Base-by-base conservation (phyloP, 1,140 invertebrate genomes). In the Brachionus sp. region DNA sequence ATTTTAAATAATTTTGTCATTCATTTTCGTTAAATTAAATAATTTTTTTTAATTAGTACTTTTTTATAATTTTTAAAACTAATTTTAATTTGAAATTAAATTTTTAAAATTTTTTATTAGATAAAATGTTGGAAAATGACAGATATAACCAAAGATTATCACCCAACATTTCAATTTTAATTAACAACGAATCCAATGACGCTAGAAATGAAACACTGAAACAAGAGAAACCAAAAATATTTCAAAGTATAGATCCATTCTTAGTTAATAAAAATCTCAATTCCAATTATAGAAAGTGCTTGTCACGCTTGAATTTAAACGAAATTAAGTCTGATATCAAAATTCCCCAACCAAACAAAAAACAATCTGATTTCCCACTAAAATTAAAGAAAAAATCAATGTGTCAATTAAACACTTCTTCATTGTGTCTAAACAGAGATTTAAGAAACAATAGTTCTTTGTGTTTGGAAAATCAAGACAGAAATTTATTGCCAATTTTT, bases 241-340 rank as follows among this genome's bases (percentile, higher is more conserved):
- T 23, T n/a, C n/a, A 9, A 57, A 57, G 9, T 57, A 23, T 39
- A 42, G 16, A 66, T 0, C 25, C 64, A 12, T 33, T 37, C 16
- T 39, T 19, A 7, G 37, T 33, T 19, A 12, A 0, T n/a, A 70
- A 70, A 4, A 46, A 75, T 46, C 19, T 1, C 1, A 23, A 19
- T 46, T 46, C 19, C 9, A 75, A 75, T 46, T 46, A 75, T 46
- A 39, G 70, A 29, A 75, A 75, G 44, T 75, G 70, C 13, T 46
- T 75, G 12, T 75, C 70, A 19, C 70, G 70, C 13, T 75, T 75
- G 44, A 75, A 75, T 75, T 25, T 75, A 16, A 75, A 46, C 70
- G 42, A 46, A 19, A 37, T 39, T 16, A 70, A 33, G 19, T 9
- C 50, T 23, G 50, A 57, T 19, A 19, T 57, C 16, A 57, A 19